Base-by-base conservation (phyloP, 92 coral and sea anemone genomes). In the Pocillopora meandrina region DNA sequence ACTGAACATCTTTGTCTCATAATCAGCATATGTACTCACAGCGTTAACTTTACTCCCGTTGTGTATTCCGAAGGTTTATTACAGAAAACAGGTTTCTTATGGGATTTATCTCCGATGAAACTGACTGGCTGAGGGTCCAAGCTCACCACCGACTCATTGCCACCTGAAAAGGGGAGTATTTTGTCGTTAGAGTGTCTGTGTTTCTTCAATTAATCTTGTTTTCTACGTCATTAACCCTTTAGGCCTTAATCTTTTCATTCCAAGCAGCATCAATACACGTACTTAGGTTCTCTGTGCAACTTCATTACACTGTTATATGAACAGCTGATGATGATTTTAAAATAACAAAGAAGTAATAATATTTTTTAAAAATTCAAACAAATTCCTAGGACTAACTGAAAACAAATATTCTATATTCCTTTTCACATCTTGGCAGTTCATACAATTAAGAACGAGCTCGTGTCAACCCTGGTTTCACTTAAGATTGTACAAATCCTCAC, bases 51-150 rank as follows among this genome's bases (percentile, higher is more conserved):
- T 10, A 86, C 97, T 49, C 89, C 95, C 6, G 88, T 80, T 56
- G 98, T 95, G 80, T 93, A 95, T 79, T 93, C 86, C 35, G 97
- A 89, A 34, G 83, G 85, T 62, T 81, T 92, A 23, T 95, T 95
- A 76, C 97, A 95, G 47, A 59, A 64, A 15, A 90, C 89, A 55
- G 88, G 84, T 70, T 82, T 83, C 19, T 71, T n/a, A 20, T 64
- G 14, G 18, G 57, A 23, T 10, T 10, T 11, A 3, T 21, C 2
- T 12, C 10, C 73, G 42, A 35, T 7, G 11, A 12, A 12, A 70
- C 2, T 14, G 4, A 56, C 21, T 56, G 65, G 49, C 47, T 31
- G 55, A 13, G 66, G 79, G 14, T 10, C 59, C 17, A 75, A n/a
- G 20, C 15, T 70, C 33, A 55, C 74, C 13, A 69, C 21, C 42